A percentile compares a stretch with the other conserved stretches of the same genome.
Evolutionary conservation across 2,113 vertebrate species (phyloP).

Genomic region (Cryptotis parvus): DNA sequence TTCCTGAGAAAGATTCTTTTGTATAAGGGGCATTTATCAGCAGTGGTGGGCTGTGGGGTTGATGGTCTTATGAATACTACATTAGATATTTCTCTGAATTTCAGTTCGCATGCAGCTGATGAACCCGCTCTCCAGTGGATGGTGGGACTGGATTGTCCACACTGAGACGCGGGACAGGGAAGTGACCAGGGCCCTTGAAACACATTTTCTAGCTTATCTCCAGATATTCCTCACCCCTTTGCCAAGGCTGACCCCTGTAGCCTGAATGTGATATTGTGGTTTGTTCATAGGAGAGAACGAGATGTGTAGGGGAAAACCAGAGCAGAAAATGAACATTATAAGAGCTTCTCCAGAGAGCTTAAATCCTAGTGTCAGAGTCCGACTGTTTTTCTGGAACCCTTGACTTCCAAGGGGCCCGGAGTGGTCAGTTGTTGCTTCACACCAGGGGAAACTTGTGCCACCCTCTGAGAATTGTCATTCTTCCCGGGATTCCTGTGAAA

Average conservation of each 20-base stretch:
- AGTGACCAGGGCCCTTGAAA: not conserved
- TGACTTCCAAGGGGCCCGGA: not conserved
- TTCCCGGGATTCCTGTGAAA: conserved; percentile 71
- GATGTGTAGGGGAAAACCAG: not conserved
- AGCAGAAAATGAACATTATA: conserved; percentile 2
- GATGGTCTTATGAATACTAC: not conserved
- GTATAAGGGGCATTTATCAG: not conserved
- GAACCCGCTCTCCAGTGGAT: too few relatives aligned
- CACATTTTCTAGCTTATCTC: not conserved
- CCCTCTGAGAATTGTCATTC: conserved; percentile 36
- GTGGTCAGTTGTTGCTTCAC: not conserved
- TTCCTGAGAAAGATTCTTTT: conserved; percentile 40
- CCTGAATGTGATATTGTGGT: not conserved
- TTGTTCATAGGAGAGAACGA: conserved; percentile 33
- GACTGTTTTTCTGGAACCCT: not conserved
- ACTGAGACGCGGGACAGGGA: not conserved
- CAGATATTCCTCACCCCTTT: not conserved
- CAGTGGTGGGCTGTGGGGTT: not conserved
- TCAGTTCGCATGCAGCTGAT: not conserved
- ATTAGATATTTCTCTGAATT: conserved; percentile 28
- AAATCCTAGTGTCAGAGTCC: not conserved
- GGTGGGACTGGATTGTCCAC: not conserved
- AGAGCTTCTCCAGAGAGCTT: conserved; percentile 56
- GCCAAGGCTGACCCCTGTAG: not conserved
- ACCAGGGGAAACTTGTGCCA: not conserved